Base-by-base conservation (phyloP, 2,888 invertebrate species). In the Melinaea menophilus region DNA sequence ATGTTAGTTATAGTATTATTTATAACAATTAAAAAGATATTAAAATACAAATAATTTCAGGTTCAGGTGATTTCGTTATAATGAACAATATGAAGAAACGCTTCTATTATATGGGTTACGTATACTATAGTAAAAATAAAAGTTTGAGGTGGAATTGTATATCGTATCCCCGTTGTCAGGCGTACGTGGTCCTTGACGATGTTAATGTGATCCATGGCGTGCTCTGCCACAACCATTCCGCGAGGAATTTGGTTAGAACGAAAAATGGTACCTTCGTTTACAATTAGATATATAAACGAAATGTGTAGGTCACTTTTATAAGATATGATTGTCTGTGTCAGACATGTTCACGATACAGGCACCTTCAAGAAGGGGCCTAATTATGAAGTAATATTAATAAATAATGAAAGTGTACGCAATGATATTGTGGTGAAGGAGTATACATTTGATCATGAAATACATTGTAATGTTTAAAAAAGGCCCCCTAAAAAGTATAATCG, bases 111-210 rank as follows among this genome's bases (percentile, higher is more conserved):
- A 37, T 51, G 9, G 61, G 65, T 3, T 59, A 66, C 55, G 33
- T 71, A 7, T 71, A 68, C 59, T 71, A 71, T 34, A 71, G 62
- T 54, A 72, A 72, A 41, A 72, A 71, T 59, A 60, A 45, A 35
- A 69, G 72, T 22, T 55, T 56, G 35, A 59, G 71, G 31, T 72
- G 71, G 70, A 58, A 71, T 48, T 71, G 71, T 47, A 63, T 67
- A 12, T 65, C 70, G 4, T 72, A 72, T 33, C 72, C 69, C 0
- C 63, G 58, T 11, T 70, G 70, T 48, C 64, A 62, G 46, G 65
- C 69, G 0, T 69, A 59, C 13, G 62, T 69, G 12, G 47, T 67
- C 4, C 48, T 69, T 2, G 34, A 64, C 34, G 34, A 47, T 0
- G 35, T 54, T 2, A 55, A 41, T 1, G 60, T 65, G 1, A 41